Base-by-base conservation (phyloP, 1,140 invertebrate species). In the Schlechtendalia chinensis region DNA sequence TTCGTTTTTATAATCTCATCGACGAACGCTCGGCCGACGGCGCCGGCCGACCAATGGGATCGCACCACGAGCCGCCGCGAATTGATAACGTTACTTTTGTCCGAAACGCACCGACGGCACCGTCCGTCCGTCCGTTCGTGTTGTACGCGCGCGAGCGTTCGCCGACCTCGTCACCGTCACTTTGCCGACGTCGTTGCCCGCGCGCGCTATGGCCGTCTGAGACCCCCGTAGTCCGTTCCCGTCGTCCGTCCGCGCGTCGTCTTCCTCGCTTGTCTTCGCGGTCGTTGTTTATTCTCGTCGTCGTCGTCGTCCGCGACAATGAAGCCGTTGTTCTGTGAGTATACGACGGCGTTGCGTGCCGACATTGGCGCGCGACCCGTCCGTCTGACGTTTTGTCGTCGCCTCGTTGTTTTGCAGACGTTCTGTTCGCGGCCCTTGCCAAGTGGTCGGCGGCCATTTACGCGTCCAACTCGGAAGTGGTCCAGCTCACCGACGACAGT, bases 401-500 rank as follows among this genome's bases (percentile, higher is more conserved):
- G n/a, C 27, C 16, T n/a, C 22, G 14, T 50, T 19, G 22, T 47
- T 63, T 77, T 45, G 8, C 74, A 77, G 74, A 14, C 3, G 56
- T 50, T 17, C 19, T 24, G 16, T 72, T 81, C 6, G 80, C 39
- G 27, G 63, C 67, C 32, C 5, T 81, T 8, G 54, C 45, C 24
- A 39, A 17, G 12, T 47, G 54, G 8, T 53, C 65, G 22, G 32
- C 17, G 45, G 79, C 81, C 22, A 45, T 84, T 16, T 84, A 83
- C 80, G 63, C 83, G 39, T 82, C 84, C 17, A 82, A 71, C 27
- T 83, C 83, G 19, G 83, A 86, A 96, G 85, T 87, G 11, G 77
- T 84, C 12, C 83, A 84, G n/a, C 82, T 88, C 12, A 85, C 83
- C 56, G 83, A 79, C 63, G 71, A 81, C n/a, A 85, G 84, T 81